phyloP scores from a whole-genome alignment of 2,797 vertebrate species.

The Gallirallus australis region DNA sequence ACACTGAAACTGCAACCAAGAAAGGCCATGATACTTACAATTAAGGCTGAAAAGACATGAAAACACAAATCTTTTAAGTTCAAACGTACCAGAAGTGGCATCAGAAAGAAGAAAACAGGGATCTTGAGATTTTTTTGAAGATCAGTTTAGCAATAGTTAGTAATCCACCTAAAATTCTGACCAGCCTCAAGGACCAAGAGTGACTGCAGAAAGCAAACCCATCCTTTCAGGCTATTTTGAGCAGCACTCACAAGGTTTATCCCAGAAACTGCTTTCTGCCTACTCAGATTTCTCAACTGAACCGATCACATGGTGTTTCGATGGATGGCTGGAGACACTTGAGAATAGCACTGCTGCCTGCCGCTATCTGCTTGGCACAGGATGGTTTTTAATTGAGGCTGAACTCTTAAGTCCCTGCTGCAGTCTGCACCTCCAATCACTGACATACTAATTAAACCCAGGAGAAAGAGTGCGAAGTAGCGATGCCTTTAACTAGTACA shows the following conservation, averaged over 20 bases:
- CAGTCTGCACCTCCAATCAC: constrained; percentile 48
- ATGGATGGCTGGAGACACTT: constrained; percentile 49
- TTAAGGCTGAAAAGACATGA: neutral
- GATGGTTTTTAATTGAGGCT: constrained; percentile 51
- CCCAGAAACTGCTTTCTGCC: constrained; percentile 69
- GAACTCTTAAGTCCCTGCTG: constrained; percentile 49
- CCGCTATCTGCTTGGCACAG: constrained; percentile 47
- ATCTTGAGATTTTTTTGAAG: neutral
- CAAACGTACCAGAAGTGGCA: neutral
- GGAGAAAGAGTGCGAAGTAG: constrained; percentile 23
- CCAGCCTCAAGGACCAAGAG: neutral
- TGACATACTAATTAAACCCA: constrained; percentile 60
- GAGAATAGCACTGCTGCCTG: constrained; percentile 46
- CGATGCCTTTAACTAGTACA: neutral
- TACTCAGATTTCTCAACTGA: constrained; percentile 66
- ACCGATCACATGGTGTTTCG: constrained; percentile 28
- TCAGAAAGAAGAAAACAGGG: neutral
- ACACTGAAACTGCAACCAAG: neutral
- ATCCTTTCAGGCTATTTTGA: constrained; percentile 58
- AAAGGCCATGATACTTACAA: neutral
- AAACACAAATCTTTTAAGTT: constrained; percentile 18
- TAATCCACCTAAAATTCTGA: neutral
- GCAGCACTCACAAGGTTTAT: constrained; percentile 62
- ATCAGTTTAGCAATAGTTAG: neutral
- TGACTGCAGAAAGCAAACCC: neutral